Evolutionary conservation across 2,113 vertebrate genomes (phyloP).

Genomic region (Eulemur macaco): DNA sequence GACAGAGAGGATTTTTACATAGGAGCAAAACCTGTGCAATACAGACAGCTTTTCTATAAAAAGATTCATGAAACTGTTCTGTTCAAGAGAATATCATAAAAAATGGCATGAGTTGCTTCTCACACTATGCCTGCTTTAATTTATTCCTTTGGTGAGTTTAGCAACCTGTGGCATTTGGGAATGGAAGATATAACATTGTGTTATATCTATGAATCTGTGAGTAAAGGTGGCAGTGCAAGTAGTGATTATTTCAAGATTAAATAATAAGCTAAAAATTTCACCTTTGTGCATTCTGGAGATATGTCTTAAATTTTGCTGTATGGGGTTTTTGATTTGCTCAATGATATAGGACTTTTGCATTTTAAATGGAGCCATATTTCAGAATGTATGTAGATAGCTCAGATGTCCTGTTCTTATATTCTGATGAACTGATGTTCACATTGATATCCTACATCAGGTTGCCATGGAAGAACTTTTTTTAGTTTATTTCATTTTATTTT

Average conservation of each 20-base stretch:
- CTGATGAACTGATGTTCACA: neutral
- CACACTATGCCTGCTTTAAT: neutral
- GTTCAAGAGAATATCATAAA: neutral
- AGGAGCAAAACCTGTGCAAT: neutral
- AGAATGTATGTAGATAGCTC: neutral
- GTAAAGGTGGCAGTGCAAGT: neutral
- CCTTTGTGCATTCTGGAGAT: neutral
- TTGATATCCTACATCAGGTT: neutral
- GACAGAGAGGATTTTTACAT: neutral
- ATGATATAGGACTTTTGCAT: neutral
- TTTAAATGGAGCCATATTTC: neutral
- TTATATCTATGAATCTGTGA: neutral
- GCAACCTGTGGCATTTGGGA: neutral
- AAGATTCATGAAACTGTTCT: neutral
- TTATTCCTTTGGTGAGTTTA: neutral
- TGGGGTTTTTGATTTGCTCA: neutral
- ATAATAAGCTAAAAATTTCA: neutral
- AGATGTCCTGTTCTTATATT: neutral
- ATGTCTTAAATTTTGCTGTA: neutral
- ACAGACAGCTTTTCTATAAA: neutral
- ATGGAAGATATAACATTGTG: neutral
- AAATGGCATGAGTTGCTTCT: neutral
- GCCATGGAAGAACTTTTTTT: neutral
- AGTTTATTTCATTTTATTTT: neutral
- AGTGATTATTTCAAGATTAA: neutral